Base-by-base conservation (phyloP, 2,888 invertebrate genomes). In the Drosophila prostipennis region DNA sequence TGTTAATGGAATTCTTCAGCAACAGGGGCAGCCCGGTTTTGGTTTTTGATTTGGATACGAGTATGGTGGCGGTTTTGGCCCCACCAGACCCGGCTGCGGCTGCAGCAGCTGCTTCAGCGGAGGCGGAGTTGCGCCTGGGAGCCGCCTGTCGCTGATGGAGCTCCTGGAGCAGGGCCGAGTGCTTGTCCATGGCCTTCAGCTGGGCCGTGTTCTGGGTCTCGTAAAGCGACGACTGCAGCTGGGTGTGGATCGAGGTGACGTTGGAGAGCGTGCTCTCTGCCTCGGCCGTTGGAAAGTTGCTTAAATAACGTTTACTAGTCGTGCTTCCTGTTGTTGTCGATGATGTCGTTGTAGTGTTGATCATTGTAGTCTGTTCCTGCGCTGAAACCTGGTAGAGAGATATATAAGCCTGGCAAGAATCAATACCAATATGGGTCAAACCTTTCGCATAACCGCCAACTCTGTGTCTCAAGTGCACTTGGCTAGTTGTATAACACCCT, bases 381-480 rank as follows among this genome's bases (percentile, higher is more conserved):
- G 82, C 90, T 80, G 89, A 89, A 82, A 90, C 88, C 90, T 90
- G 23, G 10, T 2, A 51, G n/a, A 0, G 6, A 7, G 42, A 26
- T 13, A n/a, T 6, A 11, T 29, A 7, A 37, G 0, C n/a, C 6
- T 2, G 16, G 8, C 23, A 5, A 34, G 4, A 16, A 4, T 13
- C 11, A 11, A 60, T 4, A 29, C 4, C 10, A 10, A 10, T 40
- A 19, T 7, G 0, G 2, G 14, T 14, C 48, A 29, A 72, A 91
- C 91, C 90, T 90, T 90, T 81, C 89, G 89, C 67, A 85, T 80
- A 80, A 77, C 83, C 76, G 77, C 81, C 54, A 83, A 76, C 80
- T 92, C 91, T 90, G 89, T 76, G 87, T 92, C 91, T 92, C 92
- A 92, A 92, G 92, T 92, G 76, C 92, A 91, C 82, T 92, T 92